Percentiles rank a stretch among this genome's conserved stretches.
phyloP scores from a whole-genome alignment of 2,113 vertebrate species.

The Antechinus stuartii region DNA sequence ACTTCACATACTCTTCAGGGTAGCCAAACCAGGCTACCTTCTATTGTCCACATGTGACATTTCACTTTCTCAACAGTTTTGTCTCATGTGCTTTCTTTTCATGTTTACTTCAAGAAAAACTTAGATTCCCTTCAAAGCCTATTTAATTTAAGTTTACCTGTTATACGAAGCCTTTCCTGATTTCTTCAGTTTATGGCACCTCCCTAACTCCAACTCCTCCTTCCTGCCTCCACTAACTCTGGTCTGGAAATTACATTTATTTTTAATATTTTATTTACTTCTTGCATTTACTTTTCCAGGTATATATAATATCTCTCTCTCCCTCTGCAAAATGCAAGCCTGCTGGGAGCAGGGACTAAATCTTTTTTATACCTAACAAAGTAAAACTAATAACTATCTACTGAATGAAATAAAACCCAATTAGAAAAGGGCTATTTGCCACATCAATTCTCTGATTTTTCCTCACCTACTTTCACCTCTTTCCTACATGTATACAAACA shows the following conservation, averaged over 20 bases:
- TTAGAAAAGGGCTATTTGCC: neutral
- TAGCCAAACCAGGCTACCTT: neutral
- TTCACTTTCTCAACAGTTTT: neutral
- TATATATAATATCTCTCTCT: neutral
- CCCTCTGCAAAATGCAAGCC: neutral
- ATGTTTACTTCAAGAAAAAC: neutral
- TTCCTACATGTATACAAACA: neutral
- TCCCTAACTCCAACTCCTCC: neutral
- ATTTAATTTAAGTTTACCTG: neutral
- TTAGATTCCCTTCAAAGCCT: neutral
- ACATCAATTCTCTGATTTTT: neutral
- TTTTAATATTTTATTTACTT: neutral
- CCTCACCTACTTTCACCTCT: neutral
- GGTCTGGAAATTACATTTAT: neutral
- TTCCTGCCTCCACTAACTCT: neutral
- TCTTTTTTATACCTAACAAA: neutral
- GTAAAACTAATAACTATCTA: neutral
- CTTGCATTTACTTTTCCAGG: neutral
- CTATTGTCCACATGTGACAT: neutral
- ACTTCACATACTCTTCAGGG: neutral
- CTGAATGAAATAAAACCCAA: neutral
- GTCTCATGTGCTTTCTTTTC: neutral
- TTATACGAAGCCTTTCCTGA: neutral
- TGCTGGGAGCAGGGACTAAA: neutral
- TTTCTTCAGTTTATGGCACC: neutral